These are phyloP conservation scores for Picathartes gymnocephalus DNA, from an alignment of 2,113 vertebrate species.

Conservation along the genomic window DNA sequence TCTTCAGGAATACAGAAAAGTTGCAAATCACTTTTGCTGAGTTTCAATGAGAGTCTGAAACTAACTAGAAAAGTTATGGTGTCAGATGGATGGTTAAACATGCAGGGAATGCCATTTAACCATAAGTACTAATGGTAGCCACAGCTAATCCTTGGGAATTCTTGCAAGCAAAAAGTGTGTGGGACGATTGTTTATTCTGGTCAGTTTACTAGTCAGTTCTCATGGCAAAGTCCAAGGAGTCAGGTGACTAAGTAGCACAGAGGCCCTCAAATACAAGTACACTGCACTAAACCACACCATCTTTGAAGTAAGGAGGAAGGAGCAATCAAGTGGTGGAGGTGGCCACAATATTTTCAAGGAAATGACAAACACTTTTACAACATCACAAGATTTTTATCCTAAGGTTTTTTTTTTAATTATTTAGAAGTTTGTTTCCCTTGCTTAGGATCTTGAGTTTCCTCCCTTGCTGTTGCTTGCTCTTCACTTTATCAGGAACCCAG, in stretches of 20 bases:
- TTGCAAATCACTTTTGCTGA: not conserved
- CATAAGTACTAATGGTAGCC: not conserved
- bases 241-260: not conserved
- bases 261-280: accelerated
- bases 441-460: not conserved
- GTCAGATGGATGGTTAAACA: not conserved
- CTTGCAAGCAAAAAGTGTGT: not conserved
- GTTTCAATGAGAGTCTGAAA: not conserved
- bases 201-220: not conserved
- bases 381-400: not conserved
- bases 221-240: not conserved
- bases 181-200: not conserved
- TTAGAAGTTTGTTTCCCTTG: not conserved
- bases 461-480: not conserved
- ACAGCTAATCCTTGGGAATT: not conserved
- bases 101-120: not conserved
- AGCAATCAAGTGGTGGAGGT: not conserved
- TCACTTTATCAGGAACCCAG: not conserved
- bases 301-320: not conserved
- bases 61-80: not conserved
- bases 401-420: not conserved
- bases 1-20: not conserved
- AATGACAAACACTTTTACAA: not conserved
- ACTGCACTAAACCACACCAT: not conserved
- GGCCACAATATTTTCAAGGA: not conserved